Conservation (phyloP, 2,113 vertebrate genomes). For the Engraulis encrasicolus region DNA sequence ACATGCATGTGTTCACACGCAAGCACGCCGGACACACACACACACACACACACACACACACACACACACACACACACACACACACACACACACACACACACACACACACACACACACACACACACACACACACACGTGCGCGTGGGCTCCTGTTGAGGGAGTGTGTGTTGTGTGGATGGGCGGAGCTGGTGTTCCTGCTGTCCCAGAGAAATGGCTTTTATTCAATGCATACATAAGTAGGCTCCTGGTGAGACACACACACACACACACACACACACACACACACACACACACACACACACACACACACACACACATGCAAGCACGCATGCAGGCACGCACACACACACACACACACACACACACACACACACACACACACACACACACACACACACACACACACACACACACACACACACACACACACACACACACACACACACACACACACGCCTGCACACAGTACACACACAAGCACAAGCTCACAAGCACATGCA, state of each 20-base stretch:
- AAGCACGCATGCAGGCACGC: background rate
- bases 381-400: background rate
- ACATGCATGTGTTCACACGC: too few relatives aligned
- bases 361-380: background rate
- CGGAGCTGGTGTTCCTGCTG: conserved; percentile 54
- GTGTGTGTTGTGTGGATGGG: conserved; percentile 39
- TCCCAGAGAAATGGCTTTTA: conserved; percentile 67
- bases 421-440: background rate
- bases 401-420: conserved; percentile 6
- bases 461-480: background rate
- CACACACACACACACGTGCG: background rate
- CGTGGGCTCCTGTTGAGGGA: conserved; percentile 29
- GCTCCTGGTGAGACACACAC: conserved; percentile 56
- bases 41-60: too few relatives aligned
- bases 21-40: too few relatives aligned
- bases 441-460: background rate
- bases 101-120: background rate
- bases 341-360: background rate
- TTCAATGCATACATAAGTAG: conserved; percentile 76
- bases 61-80: background rate
- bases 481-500: background rate
- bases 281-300: conserved; percentile 30
- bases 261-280: conserved; percentile 26
- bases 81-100: background rate
- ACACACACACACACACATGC: background rate